phyloP scores from a whole-genome alignment of 2,113 vertebrate species.

The Tamias sibiricus region DNA sequence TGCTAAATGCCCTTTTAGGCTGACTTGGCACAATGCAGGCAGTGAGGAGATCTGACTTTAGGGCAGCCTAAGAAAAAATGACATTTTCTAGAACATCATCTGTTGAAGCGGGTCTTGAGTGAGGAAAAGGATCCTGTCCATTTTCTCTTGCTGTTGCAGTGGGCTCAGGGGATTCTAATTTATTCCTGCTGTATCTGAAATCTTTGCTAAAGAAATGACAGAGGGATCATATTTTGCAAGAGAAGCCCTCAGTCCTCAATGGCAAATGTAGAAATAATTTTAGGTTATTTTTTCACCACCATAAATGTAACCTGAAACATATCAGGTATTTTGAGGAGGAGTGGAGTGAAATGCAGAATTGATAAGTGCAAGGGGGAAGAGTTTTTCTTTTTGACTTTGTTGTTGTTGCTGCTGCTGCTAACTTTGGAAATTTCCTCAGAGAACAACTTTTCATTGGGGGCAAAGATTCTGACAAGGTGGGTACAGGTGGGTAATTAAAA shows the following conservation, averaged over 20 bases:
- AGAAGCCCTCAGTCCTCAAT: conserved; percentile 52
- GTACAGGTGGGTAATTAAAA: conserved; percentile 71
- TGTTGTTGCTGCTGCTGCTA: background rate
- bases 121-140: conserved; percentile 68
- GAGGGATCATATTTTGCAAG: conserved; percentile 74
- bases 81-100: conserved; percentile 78
- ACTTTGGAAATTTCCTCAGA: conserved; percentile 55
- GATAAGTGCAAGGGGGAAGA: background rate
- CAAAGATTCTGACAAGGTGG: conserved; percentile 65
- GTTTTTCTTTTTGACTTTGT: background rate
- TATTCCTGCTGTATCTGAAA: conserved; percentile 75
- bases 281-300: conserved; percentile 75
- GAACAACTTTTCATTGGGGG: conserved; percentile 55
- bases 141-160: conserved; percentile 34
- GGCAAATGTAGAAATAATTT: conserved; percentile 68
- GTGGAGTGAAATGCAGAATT: background rate
- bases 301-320: conserved; percentile 73
- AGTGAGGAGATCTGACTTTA: conserved; percentile 80
- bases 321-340: conserved; percentile 51
- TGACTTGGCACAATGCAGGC: conserved; percentile 76
- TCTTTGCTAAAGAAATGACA: conserved; percentile 78
- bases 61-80: conserved; percentile 79
- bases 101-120: conserved; percentile 73
- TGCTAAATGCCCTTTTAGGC: conserved; percentile 84
- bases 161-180: conserved; percentile 67